Conservation (phyloP, 2,888 invertebrate species). For the Acrocyrtus sp. region DNA sequence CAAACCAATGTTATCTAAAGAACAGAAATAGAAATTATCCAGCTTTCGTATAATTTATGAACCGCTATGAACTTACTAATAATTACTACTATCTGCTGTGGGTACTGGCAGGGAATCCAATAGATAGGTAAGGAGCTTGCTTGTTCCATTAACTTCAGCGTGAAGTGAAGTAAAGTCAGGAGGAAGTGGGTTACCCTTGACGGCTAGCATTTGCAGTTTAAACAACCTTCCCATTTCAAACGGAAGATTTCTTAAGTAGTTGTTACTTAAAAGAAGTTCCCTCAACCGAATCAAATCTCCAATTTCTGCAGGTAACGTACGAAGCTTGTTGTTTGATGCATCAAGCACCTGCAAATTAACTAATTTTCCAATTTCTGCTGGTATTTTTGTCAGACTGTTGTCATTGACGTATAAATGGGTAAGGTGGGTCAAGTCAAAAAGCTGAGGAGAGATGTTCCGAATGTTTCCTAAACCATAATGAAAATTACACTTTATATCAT, state of each 20-base stretch:
- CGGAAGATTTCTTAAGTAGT: constrained; percentile 91
- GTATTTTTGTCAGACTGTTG: constrained; percentile 91
- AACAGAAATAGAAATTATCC: too few species aligned
- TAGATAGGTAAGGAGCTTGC: constrained; percentile 93
- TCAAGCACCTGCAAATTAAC: constrained; percentile 88
- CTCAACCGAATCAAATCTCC: constrained; percentile 96
- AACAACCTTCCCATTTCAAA: constrained; percentile 98
- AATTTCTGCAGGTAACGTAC: constrained; percentile 93
- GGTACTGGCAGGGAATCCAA: constrained; percentile 86
- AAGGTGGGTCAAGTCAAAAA: constrained; percentile 92
- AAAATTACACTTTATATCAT: background rate
- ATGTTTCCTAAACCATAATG: constrained; percentile 93
- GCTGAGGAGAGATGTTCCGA: constrained; percentile 88
- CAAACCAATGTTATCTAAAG: constrained; percentile 91
- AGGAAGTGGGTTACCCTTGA: constrained; percentile 93
- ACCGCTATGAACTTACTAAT: too few species aligned
- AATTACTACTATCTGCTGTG: too few species aligned
- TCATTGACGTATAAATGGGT: constrained; percentile 96
- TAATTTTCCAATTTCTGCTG: constrained; percentile 88
- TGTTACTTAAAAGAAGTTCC: constrained; percentile 94
- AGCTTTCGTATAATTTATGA: too few species aligned
- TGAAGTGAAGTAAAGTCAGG: constrained; percentile 92
- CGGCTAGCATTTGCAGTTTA: constrained; percentile 91
- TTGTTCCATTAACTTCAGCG: constrained; percentile 92
- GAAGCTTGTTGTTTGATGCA: constrained; percentile 92